Evolutionary conservation across 2,797 vertebrate species (phyloP).

Genomic region (Halcyon badia): DNA sequence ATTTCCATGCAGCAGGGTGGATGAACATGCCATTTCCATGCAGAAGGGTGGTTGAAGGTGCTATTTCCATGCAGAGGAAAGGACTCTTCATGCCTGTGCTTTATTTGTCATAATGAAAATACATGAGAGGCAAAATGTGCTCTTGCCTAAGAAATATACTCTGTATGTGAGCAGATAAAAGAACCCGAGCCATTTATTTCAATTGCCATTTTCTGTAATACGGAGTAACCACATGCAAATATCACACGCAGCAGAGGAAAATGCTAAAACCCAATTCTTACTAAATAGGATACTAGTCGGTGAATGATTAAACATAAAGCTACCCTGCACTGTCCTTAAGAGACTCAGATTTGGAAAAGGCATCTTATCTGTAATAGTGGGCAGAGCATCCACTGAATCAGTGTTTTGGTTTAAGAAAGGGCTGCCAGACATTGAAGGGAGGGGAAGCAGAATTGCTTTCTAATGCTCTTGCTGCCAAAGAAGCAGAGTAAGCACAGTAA

Average conservation of each 20-base stretch:
- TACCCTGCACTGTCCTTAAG: neutral
- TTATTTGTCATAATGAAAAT: constrained; percentile 31
- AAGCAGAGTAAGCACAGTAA: neutral
- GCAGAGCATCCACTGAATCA: constrained; percentile 37
- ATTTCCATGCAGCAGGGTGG: neutral
- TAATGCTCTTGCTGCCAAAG: neutral
- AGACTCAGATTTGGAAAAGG: neutral
- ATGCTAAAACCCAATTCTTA: neutral
- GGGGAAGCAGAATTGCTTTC: neutral
- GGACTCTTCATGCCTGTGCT: neutral
- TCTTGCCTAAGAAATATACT: neutral
- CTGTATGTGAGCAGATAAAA: neutral
- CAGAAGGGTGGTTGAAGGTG: neutral
- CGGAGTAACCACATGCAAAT: neutral
- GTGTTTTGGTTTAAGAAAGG: constrained; percentile 12
- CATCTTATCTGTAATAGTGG: neutral
- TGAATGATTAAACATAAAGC: neutral
- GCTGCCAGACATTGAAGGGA: neutral
- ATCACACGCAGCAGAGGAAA: neutral
- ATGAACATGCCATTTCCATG: neutral
- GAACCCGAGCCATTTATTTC: constrained; percentile 4
- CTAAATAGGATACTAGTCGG: neutral
- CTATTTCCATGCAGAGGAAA: neutral
- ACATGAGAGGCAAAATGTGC: constrained; percentile 12
- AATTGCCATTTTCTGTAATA: neutral